phyloP scores from a whole-genome alignment of 2,888 invertebrate genomes.

The Scaeva pyrastri region DNA sequence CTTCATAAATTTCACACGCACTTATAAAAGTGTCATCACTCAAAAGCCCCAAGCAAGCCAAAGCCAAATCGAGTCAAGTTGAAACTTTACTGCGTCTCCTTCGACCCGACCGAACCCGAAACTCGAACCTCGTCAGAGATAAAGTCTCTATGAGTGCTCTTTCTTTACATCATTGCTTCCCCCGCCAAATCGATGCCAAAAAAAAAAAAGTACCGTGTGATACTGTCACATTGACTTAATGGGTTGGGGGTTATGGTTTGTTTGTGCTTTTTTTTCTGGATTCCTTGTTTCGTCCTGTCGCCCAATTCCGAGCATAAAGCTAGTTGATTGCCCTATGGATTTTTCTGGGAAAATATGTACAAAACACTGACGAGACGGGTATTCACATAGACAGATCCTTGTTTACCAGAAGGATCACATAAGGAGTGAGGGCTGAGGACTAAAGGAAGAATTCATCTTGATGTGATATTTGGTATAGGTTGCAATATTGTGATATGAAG shows the following conservation, averaged over 20 bases:
- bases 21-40: slow-evolving; percentile 53
- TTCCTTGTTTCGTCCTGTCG: slow-evolving; percentile 21
- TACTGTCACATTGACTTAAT: slow-evolving; percentile 54
- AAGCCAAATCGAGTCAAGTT: slow-evolving; percentile 10
- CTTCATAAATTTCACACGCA: slow-evolving; percentile 66
- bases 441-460: slow-evolving; percentile 45
- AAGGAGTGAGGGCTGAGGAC: slow-evolving; percentile 45
- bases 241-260: slow-evolving; percentile 26
- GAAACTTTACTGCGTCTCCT: background rate
- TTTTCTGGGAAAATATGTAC: slow-evolving; percentile 19
- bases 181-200: slow-evolving; percentile 26
- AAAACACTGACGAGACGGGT: slow-evolving; percentile 3
- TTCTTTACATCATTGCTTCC: background rate
- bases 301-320: slow-evolving; percentile 40
- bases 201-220: slow-evolving; percentile 51
- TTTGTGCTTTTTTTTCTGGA: background rate
- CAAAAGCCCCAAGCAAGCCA: slow-evolving; percentile 31
- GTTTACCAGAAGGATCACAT: slow-evolving; percentile 53
- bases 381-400: slow-evolving; percentile 46
- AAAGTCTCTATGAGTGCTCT: background rate
- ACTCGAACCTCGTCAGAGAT: no score
- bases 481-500: slow-evolving; percentile 15
- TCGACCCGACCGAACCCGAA: background rate
- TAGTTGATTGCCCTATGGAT: slow-evolving; percentile 60
- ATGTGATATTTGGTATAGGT: slow-evolving; percentile 2